These are phyloP conservation scores for Pomatorhinus ruficollis DNA, from an alignment of 2,113 vertebrate species.

Conservation along the genomic window DNA sequence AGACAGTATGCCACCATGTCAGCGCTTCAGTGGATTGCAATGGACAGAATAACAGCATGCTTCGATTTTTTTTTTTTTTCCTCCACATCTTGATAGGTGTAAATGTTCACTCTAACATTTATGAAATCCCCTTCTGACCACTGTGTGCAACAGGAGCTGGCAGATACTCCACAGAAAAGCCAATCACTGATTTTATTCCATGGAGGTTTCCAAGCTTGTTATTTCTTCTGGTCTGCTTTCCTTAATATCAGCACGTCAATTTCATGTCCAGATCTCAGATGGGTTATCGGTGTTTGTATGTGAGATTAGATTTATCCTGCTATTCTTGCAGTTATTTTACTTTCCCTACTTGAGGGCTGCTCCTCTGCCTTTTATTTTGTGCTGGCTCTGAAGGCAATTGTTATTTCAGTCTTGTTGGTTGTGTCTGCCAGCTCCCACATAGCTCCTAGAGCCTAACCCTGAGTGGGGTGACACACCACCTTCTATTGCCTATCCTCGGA, in stretches of 20 bases:
- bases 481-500: neutral
- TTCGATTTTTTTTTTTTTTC: neutral
- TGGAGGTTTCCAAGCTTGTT: neutral
- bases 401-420: conserved; percentile 27
- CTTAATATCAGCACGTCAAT: fast-evolving
- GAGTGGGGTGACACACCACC: neutral
- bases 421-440: conserved; percentile 6
- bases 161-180: neutral
- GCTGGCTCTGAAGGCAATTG: neutral
- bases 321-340: conserved; percentile 18
- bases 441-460: neutral
- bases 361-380: conserved; percentile 16
- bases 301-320: conserved; percentile 17
- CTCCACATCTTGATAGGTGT: neutral
- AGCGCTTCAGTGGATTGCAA: neutral
- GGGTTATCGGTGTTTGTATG: neutral
- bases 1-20: neutral
- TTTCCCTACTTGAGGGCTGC: neutral
- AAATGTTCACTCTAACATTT: neutral
- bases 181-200: neutral
- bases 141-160: neutral
- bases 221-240: neutral
- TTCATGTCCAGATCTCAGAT: neutral
- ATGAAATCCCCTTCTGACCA: neutral
- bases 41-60: fast-evolving